Evolutionary conservation across 2,888 invertebrate species (phyloP).

Genomic region (Rhogogaster chlorosoma): DNA sequence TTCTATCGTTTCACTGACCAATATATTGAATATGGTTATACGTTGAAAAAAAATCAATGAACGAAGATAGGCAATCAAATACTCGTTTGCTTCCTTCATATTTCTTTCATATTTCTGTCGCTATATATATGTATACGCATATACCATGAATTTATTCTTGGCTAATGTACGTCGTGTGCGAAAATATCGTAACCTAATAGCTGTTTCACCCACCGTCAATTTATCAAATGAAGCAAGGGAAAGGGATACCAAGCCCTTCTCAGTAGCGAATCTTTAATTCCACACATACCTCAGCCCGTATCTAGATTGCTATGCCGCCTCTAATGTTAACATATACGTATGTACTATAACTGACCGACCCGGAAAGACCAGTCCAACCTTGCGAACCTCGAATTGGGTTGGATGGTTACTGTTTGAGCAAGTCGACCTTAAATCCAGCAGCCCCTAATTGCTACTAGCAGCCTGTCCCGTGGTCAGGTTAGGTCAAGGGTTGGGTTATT

Average conservation of each 20-base stretch:
- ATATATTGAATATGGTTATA: neutral
- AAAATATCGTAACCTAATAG: neutral
- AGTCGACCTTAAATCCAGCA: constrained; percentile 48
- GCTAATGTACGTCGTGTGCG: neutral
- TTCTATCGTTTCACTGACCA: neutral
- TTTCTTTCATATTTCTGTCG: neutral
- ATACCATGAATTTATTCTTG: neutral
- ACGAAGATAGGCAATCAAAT: neutral
- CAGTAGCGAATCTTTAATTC: constrained; percentile 6
- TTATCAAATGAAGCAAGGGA: neutral
- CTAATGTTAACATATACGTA: neutral
- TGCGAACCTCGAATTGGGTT: constrained; percentile 41
- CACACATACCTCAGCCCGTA: neutral
- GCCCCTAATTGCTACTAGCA: constrained; percentile 46
- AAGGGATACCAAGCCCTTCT: neutral
- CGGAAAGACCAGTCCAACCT: neutral
- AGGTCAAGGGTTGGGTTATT: constrained; percentile 39
- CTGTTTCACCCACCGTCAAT: neutral
- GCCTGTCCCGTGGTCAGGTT: constrained; percentile 36
- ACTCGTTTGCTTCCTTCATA: neutral
- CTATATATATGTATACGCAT: neutral
- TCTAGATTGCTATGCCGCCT: neutral
- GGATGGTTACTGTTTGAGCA: constrained; percentile 44
- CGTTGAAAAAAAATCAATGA: neutral
- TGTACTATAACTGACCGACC: constrained; percentile 31